Percentiles rank a stretch among this genome's conserved stretches.
phyloP scores from a whole-genome alignment of 2,888 invertebrate species.

The Portevinia maculata region DNA sequence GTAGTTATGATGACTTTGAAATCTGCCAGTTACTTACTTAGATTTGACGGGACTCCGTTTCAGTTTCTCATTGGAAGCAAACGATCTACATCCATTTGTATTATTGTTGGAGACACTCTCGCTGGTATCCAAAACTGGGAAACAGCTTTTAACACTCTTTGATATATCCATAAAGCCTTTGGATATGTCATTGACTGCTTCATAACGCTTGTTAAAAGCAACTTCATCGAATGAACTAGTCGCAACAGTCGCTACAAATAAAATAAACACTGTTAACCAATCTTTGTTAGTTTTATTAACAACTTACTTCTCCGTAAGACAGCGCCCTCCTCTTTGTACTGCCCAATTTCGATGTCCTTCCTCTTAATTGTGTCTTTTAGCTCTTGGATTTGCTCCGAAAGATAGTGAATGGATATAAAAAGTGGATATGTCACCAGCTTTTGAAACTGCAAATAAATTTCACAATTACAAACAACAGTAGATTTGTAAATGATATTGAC shows the following conservation, averaged over 20 bases:
- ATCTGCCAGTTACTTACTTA: slow-evolving; percentile 71
- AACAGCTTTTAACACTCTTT: slow-evolving; percentile 30
- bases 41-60: slow-evolving; percentile 48
- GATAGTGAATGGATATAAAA: slow-evolving; percentile 69
- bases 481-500: not conserved
- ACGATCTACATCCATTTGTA: slow-evolving; percentile 2
- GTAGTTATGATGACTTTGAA: not conserved
- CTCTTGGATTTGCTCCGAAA: slow-evolving; percentile 75
- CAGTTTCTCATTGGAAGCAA: slow-evolving; percentile 23
- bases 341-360: slow-evolving; percentile 80
- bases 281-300: no score
- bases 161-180: slow-evolving; percentile 65
- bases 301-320: slow-evolving; percentile 78
- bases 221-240: slow-evolving; percentile 76
- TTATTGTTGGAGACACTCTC: not conserved
- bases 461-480: not conserved
- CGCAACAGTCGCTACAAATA: slow-evolving; percentile 77
- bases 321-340: slow-evolving; percentile 79
- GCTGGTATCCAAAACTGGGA: slow-evolving; percentile 1
- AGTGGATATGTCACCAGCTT: slow-evolving; percentile 75
- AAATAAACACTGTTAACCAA: not conserved
- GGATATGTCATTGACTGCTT: slow-evolving; percentile 68
- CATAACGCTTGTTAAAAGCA: slow-evolving; percentile 37
- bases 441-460: slow-evolving; percentile 76
- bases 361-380: slow-evolving; percentile 76